Evolutionary conservation across 2,888 invertebrate genomes (phyloP).

Genomic region (Drosophila subquinaria): DNA sequence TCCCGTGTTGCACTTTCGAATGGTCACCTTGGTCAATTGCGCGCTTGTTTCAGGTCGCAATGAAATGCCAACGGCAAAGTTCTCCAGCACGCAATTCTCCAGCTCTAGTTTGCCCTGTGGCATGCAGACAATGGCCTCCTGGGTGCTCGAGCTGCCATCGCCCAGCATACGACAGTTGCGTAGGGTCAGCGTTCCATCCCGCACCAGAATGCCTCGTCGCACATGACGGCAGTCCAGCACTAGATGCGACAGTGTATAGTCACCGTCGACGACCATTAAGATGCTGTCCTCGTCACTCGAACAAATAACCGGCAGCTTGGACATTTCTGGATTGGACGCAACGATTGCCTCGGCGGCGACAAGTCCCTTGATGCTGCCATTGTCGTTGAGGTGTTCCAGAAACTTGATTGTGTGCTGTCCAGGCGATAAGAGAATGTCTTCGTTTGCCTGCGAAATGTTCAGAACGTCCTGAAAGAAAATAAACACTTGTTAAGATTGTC

Average conservation of each 20-base stretch:
- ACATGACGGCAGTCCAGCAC: conserved; percentile 86
- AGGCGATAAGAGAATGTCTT: conserved; percentile 86
- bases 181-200: conserved; percentile 86
- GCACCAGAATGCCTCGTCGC: conserved; percentile 86
- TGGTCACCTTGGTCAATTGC: conserved; percentile 37
- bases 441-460: conserved; percentile 84
- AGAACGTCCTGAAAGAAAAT: conserved; percentile 79
- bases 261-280: conserved; percentile 87
- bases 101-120: conserved; percentile 85
- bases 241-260: conserved; percentile 87
- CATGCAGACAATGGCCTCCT: conserved; percentile 87
- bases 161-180: conserved; percentile 87
- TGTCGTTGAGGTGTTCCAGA: conserved; percentile 87
- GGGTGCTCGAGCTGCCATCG: conserved; percentile 86
- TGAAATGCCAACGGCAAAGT: conserved; percentile 87
- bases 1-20: conserved; percentile 64
- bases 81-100: conserved; percentile 86
- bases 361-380: conserved; percentile 81
- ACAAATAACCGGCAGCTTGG: conserved; percentile 82
- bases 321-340: conserved; percentile 5
- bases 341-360: conserved; percentile 28
- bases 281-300: conserved; percentile 86
- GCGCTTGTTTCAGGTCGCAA: conserved; percentile 71
- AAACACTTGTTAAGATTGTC: background rate
- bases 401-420: conserved; percentile 86